phyloP scores from a whole-genome alignment of 1,140 invertebrate genomes.

The Bombus breviceps region DNA sequence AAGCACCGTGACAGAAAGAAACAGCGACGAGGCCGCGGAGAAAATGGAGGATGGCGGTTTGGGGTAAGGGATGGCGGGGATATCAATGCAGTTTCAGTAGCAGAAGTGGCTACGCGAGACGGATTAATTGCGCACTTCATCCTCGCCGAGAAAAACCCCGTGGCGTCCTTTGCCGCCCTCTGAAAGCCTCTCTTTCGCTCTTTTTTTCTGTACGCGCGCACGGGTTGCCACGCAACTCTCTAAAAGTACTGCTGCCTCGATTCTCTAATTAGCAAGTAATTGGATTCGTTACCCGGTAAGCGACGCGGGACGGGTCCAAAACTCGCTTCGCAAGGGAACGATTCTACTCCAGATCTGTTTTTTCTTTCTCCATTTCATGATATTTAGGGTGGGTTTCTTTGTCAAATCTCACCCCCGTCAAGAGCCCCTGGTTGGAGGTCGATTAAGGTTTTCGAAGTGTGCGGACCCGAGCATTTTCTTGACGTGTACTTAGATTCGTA shows the following conservation, averaged over 20 bases:
- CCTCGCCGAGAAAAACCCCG: conserved; percentile 63
- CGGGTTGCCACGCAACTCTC: conserved; percentile 45
- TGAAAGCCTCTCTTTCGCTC: conserved; percentile 30
- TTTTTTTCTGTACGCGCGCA: not conserved
- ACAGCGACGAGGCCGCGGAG: not conserved
- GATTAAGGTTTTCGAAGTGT: not conserved
- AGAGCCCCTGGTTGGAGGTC: not conserved
- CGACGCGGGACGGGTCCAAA: conserved; percentile 7
- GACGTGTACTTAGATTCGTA: not conserved
- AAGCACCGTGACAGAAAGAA: conserved; percentile 18
- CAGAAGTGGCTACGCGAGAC: conserved; percentile 72
- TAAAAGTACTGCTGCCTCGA: conserved; percentile 60
- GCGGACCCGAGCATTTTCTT: not conserved
- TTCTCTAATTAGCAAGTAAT: conserved; percentile 71
- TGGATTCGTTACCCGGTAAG: conserved; percentile 63
- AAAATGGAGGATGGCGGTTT: not conserved
- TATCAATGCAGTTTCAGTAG: conserved; percentile 68
- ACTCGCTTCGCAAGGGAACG: not conserved
- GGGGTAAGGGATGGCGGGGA: conserved; percentile 18
- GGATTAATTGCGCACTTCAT: conserved; percentile 75
- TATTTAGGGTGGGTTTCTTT: not conserved
- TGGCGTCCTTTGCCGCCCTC: conserved; percentile 20
- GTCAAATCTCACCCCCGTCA: too few species aligned
- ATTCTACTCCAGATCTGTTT: not conserved
- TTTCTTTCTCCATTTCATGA: not conserved